phyloP scores from a whole-genome alignment of 2,797 vertebrate species.

The Cryptoblepharus egeriae region DNA sequence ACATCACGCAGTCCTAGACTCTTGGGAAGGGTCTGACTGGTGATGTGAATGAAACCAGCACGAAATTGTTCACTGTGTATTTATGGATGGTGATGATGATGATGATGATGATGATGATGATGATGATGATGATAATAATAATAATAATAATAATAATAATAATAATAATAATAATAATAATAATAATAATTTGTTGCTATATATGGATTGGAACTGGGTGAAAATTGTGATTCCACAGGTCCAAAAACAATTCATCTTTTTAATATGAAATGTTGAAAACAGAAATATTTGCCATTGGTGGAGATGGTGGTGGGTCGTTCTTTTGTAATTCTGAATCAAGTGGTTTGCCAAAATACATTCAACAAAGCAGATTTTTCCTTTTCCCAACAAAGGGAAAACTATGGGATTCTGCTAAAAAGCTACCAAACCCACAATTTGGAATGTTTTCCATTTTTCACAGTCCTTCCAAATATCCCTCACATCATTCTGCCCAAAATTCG shows the following conservation, averaged over 20 bases:
- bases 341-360: background rate
- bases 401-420: background rate
- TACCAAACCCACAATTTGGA: no score
- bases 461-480: no score
- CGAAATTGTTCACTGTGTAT: no score
- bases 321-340: background rate
- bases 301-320: background rate
- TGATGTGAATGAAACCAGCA: no score
- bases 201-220: constrained; percentile 13
- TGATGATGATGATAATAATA: constrained; percentile 11
- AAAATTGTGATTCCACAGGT: background rate
- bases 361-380: background rate
- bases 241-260: constrained; percentile 6
- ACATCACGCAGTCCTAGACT: no score
- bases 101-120: constrained; percentile 12
- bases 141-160: constrained; percentile 16
- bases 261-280: constrained; percentile 14
- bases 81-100: no score
- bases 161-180: constrained; percentile 19
- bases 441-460: no score
- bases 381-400: background rate
- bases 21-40: no score
- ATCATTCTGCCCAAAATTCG: no score
- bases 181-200: constrained; percentile 7
- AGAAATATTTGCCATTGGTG: constrained; percentile 8